Evolutionary conservation across 2,797 vertebrate genomes (phyloP).

Genomic region (Amazonetta brasiliensis): DNA sequence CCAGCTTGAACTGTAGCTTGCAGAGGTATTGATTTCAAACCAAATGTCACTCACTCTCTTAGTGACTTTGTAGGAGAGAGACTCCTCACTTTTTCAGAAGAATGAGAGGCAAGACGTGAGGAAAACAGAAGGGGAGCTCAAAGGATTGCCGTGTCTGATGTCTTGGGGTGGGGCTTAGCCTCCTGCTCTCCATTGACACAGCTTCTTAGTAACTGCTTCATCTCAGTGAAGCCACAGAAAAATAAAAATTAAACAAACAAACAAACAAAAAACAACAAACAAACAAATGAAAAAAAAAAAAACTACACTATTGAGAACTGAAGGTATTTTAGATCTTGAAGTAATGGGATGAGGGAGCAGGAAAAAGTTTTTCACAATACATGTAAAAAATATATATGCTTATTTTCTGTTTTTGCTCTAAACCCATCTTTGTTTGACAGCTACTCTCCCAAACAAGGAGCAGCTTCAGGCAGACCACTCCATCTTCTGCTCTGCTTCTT

Average conservation of each 20-base stretch:
- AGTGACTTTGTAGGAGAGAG: not conserved
- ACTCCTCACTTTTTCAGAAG: not conserved
- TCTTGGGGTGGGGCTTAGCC: not conserved
- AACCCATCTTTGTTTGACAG: not conserved
- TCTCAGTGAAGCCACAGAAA: not conserved
- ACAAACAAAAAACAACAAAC: not conserved
- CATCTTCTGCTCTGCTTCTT: not conserved
- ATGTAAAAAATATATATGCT: accelerated
- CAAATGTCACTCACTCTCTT: not conserved
- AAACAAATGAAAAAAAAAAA: too few relatives aligned
- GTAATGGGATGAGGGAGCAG: not conserved
- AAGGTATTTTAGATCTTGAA: not conserved
- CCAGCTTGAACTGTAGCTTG: not conserved
- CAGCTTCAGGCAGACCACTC: not conserved
- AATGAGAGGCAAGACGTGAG: not conserved
- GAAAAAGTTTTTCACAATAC: not conserved
- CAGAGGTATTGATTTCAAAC: too few relatives aligned
- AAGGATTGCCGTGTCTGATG: not conserved
- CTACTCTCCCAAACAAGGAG: not conserved
- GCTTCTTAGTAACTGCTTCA: not conserved
- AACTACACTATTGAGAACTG: not conserved
- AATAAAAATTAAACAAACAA: not conserved
- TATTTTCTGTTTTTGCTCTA: not conserved
- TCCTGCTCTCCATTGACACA: not conserved
- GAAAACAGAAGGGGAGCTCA: not conserved